Base-by-base conservation (phyloP, 2,888 invertebrate genomes). In the Rutpela maculata region DNA sequence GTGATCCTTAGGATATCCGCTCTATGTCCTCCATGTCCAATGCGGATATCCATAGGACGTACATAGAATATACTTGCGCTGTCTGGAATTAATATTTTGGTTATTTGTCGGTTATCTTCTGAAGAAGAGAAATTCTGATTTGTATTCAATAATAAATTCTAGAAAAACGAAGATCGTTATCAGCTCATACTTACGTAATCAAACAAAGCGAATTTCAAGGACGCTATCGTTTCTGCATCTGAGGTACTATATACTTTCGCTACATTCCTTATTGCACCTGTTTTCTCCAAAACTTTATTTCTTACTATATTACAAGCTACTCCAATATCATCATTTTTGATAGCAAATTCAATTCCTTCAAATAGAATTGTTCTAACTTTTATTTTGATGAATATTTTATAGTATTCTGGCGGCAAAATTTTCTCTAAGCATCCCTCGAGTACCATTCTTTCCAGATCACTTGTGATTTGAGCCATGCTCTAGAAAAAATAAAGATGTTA, bases 251-350 rank as follows among this genome's bases (percentile, higher is more conserved):
- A 74, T 31, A 84, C 76, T 18, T 65, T 59, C n/a, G 78, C 63
- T 0, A 81, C 66, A 59, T 80, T 81, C 65, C 69, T 78, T 66
- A 84, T 78, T 19, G 70, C 75, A 18, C 59, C 69, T 0, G 80
- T 75, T 72, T 78, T 78, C 11, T 80, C 69, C 9, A 82, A 55
- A 50, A 83, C 50, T 57, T 71, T 71, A 10, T 77, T 77, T 62
- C 85, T 67, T 18, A 85, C 67, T n/a, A 83, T 73, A 18, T 75
- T 74, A 69, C 86, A 86, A 18, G 83, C 85, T 18, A 79, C 79
- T 57, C 84, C 83, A 11, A 80, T 17, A 9, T 79, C 75, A 7
- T 77, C 72, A 18, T 73, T 66, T 9, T 73, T 74, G 18, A 66
- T 35, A 1, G 80, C 84, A 74, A 85, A 85, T 15, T 69, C 63